phyloP scores from a whole-genome alignment of 2,797 vertebrate genomes.

The Paguma larvata region DNA sequence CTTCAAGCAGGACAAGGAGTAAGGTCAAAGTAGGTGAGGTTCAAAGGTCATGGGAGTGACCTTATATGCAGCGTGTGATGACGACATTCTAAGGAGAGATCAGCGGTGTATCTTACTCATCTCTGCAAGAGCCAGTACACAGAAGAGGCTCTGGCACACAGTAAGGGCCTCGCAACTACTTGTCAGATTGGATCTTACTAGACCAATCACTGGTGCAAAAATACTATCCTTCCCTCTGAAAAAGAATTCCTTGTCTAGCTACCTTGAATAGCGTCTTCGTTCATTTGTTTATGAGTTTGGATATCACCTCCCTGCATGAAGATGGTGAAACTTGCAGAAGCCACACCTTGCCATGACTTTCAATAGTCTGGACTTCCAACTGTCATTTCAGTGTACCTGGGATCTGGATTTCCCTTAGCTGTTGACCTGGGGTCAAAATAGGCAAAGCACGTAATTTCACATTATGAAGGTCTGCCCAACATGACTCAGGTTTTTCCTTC shows the following conservation, averaged over 20 bases:
- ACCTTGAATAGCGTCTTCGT: rapidly evolving
- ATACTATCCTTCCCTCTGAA: not conserved
- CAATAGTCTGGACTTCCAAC: not conserved
- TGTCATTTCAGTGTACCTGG: not conserved
- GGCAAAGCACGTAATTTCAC: not conserved
- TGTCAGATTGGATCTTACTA: not conserved
- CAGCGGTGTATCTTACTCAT: not conserved
- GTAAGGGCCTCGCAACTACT: not conserved
- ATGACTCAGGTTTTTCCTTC: not conserved
- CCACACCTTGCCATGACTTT: not conserved
- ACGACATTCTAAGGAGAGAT: not conserved
- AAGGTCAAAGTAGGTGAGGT: not conserved
- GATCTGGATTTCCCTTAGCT: not conserved
- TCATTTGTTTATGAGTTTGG: not conserved
- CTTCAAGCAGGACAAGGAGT: not conserved
- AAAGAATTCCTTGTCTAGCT: not conserved
- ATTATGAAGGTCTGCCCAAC: not conserved
- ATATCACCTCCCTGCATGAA: not conserved
- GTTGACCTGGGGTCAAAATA: not conserved
- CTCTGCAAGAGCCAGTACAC: no score
- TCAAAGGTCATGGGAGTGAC: not conserved
- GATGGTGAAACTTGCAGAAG: not conserved
- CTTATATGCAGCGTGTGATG: not conserved
- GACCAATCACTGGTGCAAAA: not conserved
- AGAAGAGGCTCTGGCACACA: not conserved